Evolutionary conservation across 2,113 vertebrate species (phyloP), one percentile per base, ranked within the genome.

Genomic region (Aegotheles bennettii): DNA sequence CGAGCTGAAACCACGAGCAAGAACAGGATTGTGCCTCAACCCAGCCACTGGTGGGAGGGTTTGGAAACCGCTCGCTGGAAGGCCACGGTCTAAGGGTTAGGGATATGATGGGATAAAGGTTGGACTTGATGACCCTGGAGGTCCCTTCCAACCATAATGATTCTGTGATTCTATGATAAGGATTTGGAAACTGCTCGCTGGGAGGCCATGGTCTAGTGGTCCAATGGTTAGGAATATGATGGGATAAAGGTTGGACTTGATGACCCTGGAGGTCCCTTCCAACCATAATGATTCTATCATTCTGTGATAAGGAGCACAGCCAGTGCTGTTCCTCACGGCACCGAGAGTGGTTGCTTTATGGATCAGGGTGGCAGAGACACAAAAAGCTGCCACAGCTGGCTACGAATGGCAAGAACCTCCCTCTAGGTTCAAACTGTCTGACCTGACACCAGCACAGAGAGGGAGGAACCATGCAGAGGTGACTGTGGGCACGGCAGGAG

Each of bases 321-420:
- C 53, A 54, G 51, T 17, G 69, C 28, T 11, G 20, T 6, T 82
- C 33, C 23, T 67, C 35, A 45, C 1, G 2, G 65, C n/a, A 19
- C 45, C 18, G 6, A 21, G 43, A n/a, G 50, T 29, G 8, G 33
- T 9, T 64, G 36, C 33, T 51, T 81, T 26, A 68, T 3, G 0
- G 16, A 40, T 51, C 48, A 14, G 17, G 26, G 38, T 9, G 18
- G 19, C 82, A 64, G 40, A 33, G 18, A 21, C 7, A 18, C 0
- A 0, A n/a, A 29, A 50, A 19, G 9, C 21, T 23, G 6, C 47
- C 3, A 4, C 48, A 45, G 50, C 47, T 15, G 5, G 3, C 35
- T 56, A 31, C 40, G 35, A 76, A 73, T 35, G 35, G 33, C 47
- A 38, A 13, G 38, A 57, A 4, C 2, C 35, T 56, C 65, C 29